A percentile compares a stretch with the other conserved stretches of the same genome.
These are phyloP conservation scores for Meles meles DNA, from an alignment of 2,113 vertebrate genomes.

Conservation along the genomic window DNA sequence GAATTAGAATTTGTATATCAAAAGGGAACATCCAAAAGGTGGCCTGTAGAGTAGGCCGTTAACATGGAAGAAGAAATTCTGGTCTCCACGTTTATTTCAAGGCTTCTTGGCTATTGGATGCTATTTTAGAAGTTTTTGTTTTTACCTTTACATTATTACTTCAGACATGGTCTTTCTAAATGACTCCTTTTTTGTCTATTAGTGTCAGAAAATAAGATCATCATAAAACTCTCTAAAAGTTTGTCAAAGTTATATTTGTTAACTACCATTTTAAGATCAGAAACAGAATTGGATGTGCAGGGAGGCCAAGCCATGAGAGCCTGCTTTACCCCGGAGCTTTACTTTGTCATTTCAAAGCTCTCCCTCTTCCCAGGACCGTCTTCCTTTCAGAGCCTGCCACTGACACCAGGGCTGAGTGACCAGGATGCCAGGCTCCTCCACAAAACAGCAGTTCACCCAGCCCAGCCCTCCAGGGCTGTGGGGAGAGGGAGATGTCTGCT, in stretches of 20 bases:
- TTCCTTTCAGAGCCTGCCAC: neutral
- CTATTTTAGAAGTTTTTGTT: neutral
- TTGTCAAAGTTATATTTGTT: neutral
- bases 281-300: neutral
- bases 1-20: neutral
- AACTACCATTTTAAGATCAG: neutral
- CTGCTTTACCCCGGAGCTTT: neutral
- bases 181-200: neutral
- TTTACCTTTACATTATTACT: neutral
- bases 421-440: too few species aligned
- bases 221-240: neutral
- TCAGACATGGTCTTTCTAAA: neutral
- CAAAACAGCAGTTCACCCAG: neutral
- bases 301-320: neutral
- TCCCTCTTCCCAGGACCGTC: neutral
- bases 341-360: neutral
- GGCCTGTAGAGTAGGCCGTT: too few species aligned
- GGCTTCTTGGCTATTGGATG: neutral
- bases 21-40: neutral
- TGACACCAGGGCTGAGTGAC: neutral
- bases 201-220: neutral
- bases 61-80: neutral
- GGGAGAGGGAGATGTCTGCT: neutral
- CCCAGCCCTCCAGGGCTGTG: neutral
- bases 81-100: neutral